Evolutionary conservation across 2,797 vertebrate species (phyloP), one percentile per base, ranked within the genome.

Genomic region (Ibycter americanus): DNA sequence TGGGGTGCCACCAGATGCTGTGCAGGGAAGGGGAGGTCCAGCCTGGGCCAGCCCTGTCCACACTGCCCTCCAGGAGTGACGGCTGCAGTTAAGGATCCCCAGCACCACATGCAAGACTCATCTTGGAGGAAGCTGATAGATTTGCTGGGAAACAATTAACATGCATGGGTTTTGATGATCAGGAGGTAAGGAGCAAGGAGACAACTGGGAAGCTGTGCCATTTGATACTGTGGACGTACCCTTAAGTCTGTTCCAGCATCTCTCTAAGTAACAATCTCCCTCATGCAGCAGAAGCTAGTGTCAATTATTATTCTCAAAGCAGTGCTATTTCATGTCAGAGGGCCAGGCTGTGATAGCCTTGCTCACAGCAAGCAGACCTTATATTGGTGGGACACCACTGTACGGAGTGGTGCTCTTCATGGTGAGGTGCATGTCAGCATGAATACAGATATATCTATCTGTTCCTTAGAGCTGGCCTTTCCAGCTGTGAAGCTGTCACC

Each of bases 1-100:
- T 52, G 31, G 34, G 16, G 3, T 76, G 11, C 32, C 14, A 6
- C 44, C 27, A 23, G 55, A 47, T 7, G 32, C 17, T 2, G 1
- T 4, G 7, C 34, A 54, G 23, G 22, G 23, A 90, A 74, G 16
- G 15, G 90, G 47, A 42, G 14, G 6, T 42, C 11, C 56, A 55
- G 23, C 23, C 40, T 55, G 55, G 15, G 6, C 6, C 23, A 25
- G 15, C 13, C 4, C 1, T 0, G 0, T 34, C 27, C 52, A 42
- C 68, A 11, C 3, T 68, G 5, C 15, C 26, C 32, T 59, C n/a
- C 4, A 2, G 34, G 21, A 66, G 36, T 16, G 26, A 65, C 1
- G 5, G 18, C 7, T 51, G 32, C 56, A 79, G 27, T 31, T 77
- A 70, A 32, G 67, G 25, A 61, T 55, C 26, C 52, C 15, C 52